Evolutionary conservation across 2,888 invertebrate species (phyloP).

Genomic region (Tachina lurida): DNA sequence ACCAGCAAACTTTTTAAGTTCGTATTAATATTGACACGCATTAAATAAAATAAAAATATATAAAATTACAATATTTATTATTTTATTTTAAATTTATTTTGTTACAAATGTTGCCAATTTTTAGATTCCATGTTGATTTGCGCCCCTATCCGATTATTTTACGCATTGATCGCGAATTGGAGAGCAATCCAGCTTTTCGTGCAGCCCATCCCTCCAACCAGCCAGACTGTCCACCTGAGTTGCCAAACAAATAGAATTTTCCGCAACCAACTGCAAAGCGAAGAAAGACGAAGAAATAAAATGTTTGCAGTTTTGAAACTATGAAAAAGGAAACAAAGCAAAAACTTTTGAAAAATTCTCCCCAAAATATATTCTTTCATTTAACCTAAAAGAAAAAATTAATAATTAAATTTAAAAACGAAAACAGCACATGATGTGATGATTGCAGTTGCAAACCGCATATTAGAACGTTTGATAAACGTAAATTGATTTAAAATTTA

Average conservation of each 20-base stretch:
- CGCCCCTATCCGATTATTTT: constrained; percentile 94
- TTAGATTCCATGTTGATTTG: constrained; percentile 95
- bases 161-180: constrained; percentile 92
- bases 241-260: constrained; percentile 86
- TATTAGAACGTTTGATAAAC: constrained; percentile 69
- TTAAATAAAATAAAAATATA: too few relatives aligned
- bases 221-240: constrained; percentile 97
- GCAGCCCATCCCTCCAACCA: constrained; percentile 95
- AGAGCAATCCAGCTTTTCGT: constrained; percentile 94
- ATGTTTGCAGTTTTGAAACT: constrained; percentile 77
- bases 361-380: constrained; percentile 12
- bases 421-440: constrained; percentile 79
- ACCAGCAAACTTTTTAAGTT: too few relatives aligned
- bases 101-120: constrained; percentile 25
- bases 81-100: not conserved
- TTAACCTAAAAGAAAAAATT: constrained; percentile 33
- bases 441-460: constrained; percentile 79
- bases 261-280: constrained; percentile 81
- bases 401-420: constrained; percentile 56
- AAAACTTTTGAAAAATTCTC: constrained; percentile 16
- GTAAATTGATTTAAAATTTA: constrained; percentile 48
- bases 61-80: not conserved
- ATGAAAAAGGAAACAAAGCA: constrained; percentile 63
- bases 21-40: too few relatives aligned
- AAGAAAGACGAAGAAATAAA: constrained; percentile 80